Evolutionary conservation across 2,888 invertebrate species (phyloP).

Genomic region (Pharmacophagus antenor): DNA sequence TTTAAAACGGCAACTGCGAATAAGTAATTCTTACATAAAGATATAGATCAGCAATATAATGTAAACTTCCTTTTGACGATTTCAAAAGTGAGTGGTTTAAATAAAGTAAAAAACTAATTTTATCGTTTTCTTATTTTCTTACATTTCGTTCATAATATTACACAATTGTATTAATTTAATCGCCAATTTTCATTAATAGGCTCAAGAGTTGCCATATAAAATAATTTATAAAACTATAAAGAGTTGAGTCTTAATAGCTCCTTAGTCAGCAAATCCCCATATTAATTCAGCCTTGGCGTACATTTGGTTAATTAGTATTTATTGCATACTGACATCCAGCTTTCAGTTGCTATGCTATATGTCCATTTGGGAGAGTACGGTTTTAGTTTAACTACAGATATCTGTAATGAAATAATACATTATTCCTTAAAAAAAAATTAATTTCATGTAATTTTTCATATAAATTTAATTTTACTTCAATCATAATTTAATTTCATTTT

Average conservation of each 20-base stretch:
- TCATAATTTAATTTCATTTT: too few relatives aligned
- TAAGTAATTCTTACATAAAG: not conserved
- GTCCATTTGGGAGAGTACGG: not conserved
- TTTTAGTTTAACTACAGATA: not conserved
- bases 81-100: too few relatives aligned
- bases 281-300: slow-evolving; percentile 70
- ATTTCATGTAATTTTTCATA: too few relatives aligned
- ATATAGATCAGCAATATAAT: not conserved
- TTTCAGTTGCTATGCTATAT: slow-evolving; percentile 29
- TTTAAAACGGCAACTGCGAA: not conserved
- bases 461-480: too few relatives aligned
- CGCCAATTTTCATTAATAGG: not conserved
- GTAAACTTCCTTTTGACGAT: not conserved
- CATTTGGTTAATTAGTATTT: slow-evolving; percentile 66
- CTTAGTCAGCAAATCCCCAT: slow-evolving; percentile 59
- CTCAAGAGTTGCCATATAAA: slow-evolving; percentile 42
- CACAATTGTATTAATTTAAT: slow-evolving; percentile 12
- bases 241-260: slow-evolving; percentile 48
- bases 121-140: not conserved
- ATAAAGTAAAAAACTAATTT: not conserved
- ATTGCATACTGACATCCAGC: slow-evolving; percentile 41
- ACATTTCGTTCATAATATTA: not conserved
- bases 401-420: not conserved
- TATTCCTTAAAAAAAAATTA: not conserved
- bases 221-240: slow-evolving; percentile 52